phyloP scores from a whole-genome alignment of 92 coral and sea anemone species.

The Chrysogorgia sp. region DNA sequence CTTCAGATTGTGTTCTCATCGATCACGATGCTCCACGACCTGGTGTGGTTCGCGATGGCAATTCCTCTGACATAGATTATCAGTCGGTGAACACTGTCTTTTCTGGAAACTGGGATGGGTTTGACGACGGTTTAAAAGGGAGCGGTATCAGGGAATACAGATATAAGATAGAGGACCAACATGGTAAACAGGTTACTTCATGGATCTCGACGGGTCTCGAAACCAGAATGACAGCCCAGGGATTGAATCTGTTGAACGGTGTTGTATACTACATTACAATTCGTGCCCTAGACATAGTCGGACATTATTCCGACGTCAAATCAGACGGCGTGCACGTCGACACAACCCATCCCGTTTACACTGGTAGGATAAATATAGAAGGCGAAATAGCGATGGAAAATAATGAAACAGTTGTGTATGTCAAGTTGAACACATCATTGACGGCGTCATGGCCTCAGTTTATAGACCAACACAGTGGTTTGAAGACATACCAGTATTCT shows the following conservation, averaged over 20 bases:
- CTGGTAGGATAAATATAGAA: slow-evolving; percentile 68
- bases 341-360: slow-evolving; percentile 83
- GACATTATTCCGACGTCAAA: slow-evolving; percentile 60
- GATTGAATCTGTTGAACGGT: slow-evolving; percentile 64
- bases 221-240: slow-evolving; percentile 65
- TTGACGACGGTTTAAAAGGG: slow-evolving; percentile 77
- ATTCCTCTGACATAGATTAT: slow-evolving; percentile 71
- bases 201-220: slow-evolving; percentile 83
- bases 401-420: slow-evolving; percentile 68
- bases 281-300: slow-evolving; percentile 79
- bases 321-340: slow-evolving; percentile 80
- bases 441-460: slow-evolving; percentile 77
- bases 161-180: slow-evolving; percentile 68
- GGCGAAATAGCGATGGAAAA: slow-evolving; percentile 64
- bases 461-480: slow-evolving; percentile 76
- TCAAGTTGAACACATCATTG: slow-evolving; percentile 60
- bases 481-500: slow-evolving; percentile 73
- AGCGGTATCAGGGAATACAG: slow-evolving; percentile 86
- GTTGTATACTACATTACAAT: slow-evolving; percentile 70
- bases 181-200: slow-evolving; percentile 55
- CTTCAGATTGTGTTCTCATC: slow-evolving; percentile 85
- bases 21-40: slow-evolving; percentile 86
- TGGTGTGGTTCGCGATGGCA: slow-evolving; percentile 85
- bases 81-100: slow-evolving; percentile 77
- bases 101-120: slow-evolving; percentile 91